Evolutionary conservation across 2,888 invertebrate genomes (phyloP).

Genomic region (Amorpha juglandis): DNA sequence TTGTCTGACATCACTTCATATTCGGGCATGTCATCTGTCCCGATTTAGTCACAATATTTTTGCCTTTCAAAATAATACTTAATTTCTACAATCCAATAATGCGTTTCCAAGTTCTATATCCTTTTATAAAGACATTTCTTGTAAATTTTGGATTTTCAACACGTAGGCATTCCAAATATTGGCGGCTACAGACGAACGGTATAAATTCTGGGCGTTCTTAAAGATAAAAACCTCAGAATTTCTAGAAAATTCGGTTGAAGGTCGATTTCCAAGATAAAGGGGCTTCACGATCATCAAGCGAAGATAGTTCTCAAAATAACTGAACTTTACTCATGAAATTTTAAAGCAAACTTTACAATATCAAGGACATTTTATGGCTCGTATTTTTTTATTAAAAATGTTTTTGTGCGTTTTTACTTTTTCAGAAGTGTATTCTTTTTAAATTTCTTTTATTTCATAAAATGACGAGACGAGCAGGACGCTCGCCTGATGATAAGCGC

Average conservation of each 20-base stretch:
- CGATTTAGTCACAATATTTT: too few relatives aligned
- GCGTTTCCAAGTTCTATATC: not conserved
- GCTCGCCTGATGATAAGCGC: too few relatives aligned
- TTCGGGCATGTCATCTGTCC: too few relatives aligned
- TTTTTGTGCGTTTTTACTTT: not conserved
- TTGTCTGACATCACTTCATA: too few relatives aligned
- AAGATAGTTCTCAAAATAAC: conserved; percentile 7
- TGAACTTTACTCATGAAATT: not conserved
- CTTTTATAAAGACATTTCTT: not conserved
- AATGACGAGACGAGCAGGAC: too few relatives aligned
- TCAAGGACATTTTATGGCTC: not conserved
- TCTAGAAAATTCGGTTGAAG: not conserved
- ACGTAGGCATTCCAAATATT: conserved; percentile 14
- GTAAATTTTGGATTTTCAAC: conserved; percentile 11
- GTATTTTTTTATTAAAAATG: not conserved
- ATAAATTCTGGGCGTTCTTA: conserved; percentile 10
- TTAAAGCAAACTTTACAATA: conserved; percentile 6
- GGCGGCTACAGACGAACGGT: not conserved
- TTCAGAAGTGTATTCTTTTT: too few relatives aligned
- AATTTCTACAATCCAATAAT: not conserved
- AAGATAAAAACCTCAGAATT: not conserved
- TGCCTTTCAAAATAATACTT: not conserved
- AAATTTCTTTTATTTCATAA: too few relatives aligned
- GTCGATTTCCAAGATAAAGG: not conserved
- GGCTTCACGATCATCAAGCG: not conserved